Evolutionary conservation across 2,113 vertebrate species (phyloP), one percentile per base, ranked within the genome.

Genomic region (Erpornis zantholeuca): DNA sequence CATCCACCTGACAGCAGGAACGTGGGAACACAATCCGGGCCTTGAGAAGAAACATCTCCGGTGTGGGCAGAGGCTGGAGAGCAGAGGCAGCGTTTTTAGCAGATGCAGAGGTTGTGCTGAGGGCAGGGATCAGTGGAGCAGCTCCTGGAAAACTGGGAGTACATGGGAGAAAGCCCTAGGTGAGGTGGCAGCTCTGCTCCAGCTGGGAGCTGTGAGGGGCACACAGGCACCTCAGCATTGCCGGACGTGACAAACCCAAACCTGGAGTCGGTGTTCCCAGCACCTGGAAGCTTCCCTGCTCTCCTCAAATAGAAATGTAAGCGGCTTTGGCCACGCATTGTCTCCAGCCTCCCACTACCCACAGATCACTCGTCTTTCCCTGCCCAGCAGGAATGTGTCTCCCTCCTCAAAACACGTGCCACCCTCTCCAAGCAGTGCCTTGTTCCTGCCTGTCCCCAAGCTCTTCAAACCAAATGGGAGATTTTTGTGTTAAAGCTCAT

Each of bases 171-270:
- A 63, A 75, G 15, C 21, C 29, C 21, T 11, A 20, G 38, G 40
- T 42, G 82, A 20, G 38, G 40, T 42, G 82, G 38, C 9, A 38
- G 42, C 10, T 80, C 44, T 2, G 4, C 61, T 72, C 40, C 1
- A 11, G 5, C 31, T 31, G 15, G 52, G 54, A 80, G 40, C 38
- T 29, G 5, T 5, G 42, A 71, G 49, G 7, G 4, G 7, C 45
- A 38, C n/a, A 0, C 0, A 3, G 70, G 25, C 29, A 18, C 25
- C 5, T 49, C 12, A 50, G 9, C 33, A 9, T 25, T 0, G 1
- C 57, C 28, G 4, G 10, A n/a, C 29, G 56, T 61, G 56, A 49
- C 40, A 31, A 47, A 49, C 44, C 45, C 73, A 63, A 78, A 71
- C 56, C 10, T 3, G 1, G 44, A 65, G 40, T 7, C 45, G 36